Conservation (phyloP, 2,113 vertebrate genomes). For the Romanogobio albipinnatus region DNA sequence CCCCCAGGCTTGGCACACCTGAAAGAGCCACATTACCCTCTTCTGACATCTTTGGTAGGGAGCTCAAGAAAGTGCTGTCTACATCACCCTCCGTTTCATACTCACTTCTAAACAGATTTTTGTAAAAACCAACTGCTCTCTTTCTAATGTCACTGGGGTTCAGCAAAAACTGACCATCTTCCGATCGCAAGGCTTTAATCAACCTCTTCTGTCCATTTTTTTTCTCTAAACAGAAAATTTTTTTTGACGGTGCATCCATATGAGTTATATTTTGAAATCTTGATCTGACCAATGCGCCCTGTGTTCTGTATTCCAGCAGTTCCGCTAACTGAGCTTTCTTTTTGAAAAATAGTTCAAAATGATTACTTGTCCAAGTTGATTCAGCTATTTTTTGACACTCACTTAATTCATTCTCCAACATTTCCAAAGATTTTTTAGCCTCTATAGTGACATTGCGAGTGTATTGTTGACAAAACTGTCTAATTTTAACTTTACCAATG, state of each 20-base stretch:
- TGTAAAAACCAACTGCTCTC: background rate
- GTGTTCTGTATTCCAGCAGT: no score
- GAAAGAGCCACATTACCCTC: background rate
- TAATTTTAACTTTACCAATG: background rate
- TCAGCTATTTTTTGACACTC: no score
- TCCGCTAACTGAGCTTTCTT: no score
- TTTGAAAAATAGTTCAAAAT: no score
- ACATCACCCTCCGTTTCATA: background rate
- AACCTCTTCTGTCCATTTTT: background rate
- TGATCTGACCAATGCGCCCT: background rate
- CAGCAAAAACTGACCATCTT: background rate
- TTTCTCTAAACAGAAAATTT: background rate
- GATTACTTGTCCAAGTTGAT: no score
- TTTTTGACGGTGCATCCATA: background rate
- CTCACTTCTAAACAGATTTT: background rate
- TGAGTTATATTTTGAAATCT: slow-evolving; percentile 1
- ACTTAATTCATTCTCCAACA: no score
- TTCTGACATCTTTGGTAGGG: background rate
- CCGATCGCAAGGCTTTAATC: background rate
- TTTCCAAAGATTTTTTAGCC: no score
- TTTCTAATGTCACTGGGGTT: background rate
- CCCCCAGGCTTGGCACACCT: background rate
- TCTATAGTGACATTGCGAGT: background rate
- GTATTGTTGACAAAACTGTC: background rate
- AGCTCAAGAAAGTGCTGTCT: background rate